Base-by-base conservation (phyloP, 2,888 invertebrate genomes). In the Amphiduros pacificus region DNA sequence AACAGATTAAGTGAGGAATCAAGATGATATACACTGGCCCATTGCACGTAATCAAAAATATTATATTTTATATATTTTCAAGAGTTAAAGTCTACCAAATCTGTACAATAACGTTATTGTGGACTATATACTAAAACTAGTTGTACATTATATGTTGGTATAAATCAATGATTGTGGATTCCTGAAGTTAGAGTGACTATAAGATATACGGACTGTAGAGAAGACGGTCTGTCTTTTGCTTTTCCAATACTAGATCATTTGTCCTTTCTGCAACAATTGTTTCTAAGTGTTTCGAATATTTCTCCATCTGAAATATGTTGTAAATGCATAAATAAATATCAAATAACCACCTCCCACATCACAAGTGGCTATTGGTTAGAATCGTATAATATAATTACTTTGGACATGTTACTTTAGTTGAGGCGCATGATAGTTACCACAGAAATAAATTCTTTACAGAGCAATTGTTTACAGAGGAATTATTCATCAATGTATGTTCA, bases 211-310 rank as follows among this genome's bases (percentile, higher is more conserved):
- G 62, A 77, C 77, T 74, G 64, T 77, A 75, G 0, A 77, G 61
- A 2, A 77, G 70, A 24, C 73, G 64, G 57, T 77, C 77, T 1
- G 77, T 76, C 61, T 75, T 76, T 56, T 74, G 73, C 65, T 77
- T 77, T 64, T 77, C 77, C 1, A 66, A 63, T 11, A 73, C 68
- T 3, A 77, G 67, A 50, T 77, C 76, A 28, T 70, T 67, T 22
- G 77, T 77, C 52, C 75, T 63, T 27, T 77, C 77, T 0, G 71
- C 68, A 6, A 77, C 77, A 5, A 75, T 65, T 5, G 64, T 27
- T 62, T 77, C 77, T 51, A 77, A 63, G 57, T 77, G 74, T 60
- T 76, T 94, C 24, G 55, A 60, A 26, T 55, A 60, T 60, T 75
- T 77, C 64, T 76, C 77, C 77, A 77, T 77, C 76, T 76, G 59